These are phyloP conservation scores for Pelobates fuscus DNA, from an alignment of 2,113 vertebrate species.

Conservation along the genomic window DNA sequence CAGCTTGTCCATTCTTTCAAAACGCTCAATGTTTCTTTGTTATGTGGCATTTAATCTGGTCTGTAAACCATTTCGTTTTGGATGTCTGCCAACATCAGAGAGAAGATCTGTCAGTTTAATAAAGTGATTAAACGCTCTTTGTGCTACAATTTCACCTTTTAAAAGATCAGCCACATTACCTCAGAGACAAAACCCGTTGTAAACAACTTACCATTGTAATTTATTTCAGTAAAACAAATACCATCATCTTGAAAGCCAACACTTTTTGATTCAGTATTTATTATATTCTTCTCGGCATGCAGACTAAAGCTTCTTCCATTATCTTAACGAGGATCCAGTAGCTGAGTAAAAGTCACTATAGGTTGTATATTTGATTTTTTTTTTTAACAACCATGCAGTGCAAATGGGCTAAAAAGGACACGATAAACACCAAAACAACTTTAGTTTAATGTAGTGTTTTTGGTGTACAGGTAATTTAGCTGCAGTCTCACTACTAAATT, in stretches of 20 bases:
- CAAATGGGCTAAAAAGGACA: too few relatives aligned
- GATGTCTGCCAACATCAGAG: constrained; percentile 19
- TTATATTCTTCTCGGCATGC: neutral
- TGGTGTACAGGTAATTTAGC: too few relatives aligned
- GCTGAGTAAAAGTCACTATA: too few relatives aligned
- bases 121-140: constrained; percentile 22
- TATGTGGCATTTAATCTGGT: neutral
- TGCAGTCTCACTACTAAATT: too few relatives aligned
- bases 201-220: constrained; percentile 30
- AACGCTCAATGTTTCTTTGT: constrained; percentile 19
- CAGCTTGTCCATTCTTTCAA: constrained; percentile 11
- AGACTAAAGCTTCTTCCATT: too few relatives aligned
- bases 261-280: neutral
- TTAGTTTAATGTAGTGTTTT: too few relatives aligned
- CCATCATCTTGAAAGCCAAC: constrained; percentile 12
- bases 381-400: too few relatives aligned
- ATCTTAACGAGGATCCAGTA: too few relatives aligned
- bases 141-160: constrained; percentile 23
- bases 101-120: constrained; percentile 36
- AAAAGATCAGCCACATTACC: constrained; percentile 33
- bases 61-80: constrained; percentile 21
- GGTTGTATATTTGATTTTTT: too few relatives aligned
- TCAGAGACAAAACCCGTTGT: constrained; percentile 24
- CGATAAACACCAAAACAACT: too few relatives aligned
- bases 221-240: constrained; percentile 21